Evolutionary conservation across 1,140 invertebrate genomes (phyloP).

Genomic region (Homarus americanus): DNA sequence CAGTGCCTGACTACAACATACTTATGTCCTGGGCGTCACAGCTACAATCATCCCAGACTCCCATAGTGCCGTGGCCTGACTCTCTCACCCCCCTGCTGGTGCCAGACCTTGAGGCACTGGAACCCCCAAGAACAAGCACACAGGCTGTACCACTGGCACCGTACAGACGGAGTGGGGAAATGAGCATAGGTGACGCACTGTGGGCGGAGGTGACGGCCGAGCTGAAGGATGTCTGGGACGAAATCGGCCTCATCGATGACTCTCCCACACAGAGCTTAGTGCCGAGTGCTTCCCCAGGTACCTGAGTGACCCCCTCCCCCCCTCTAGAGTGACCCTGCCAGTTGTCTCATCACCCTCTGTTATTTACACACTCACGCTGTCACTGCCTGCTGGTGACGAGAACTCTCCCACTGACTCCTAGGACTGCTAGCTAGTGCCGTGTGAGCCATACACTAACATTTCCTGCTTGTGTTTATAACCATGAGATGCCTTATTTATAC

Average conservation of each 20-base stretch:
- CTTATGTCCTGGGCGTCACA: neutral
- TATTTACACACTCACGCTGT: no score
- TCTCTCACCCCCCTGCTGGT: neutral
- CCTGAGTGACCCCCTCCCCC: no score
- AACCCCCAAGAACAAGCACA: no score
- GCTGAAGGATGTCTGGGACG: slow-evolving; percentile 68
- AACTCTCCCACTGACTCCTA: no score
- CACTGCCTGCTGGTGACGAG: no score
- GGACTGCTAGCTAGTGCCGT: no score
- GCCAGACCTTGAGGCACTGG: neutral
- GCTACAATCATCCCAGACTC: neutral
- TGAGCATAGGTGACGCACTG: neutral
- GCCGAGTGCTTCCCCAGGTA: no score
- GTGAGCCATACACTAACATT: no score
- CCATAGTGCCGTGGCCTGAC: neutral
- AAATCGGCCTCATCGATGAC: slow-evolving; percentile 58
- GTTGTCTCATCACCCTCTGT: no score
- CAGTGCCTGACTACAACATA: neutral
- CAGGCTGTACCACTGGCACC: neutral
- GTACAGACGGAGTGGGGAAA: neutral
- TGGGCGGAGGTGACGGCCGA: slow-evolving; percentile 63
- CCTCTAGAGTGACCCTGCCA: no score
- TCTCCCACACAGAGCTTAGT: neutral
- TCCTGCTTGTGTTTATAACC: no score
- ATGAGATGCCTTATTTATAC: no score